Conservation (phyloP, 2,113 vertebrate species). For the Typhlomys cinereus region DNA sequence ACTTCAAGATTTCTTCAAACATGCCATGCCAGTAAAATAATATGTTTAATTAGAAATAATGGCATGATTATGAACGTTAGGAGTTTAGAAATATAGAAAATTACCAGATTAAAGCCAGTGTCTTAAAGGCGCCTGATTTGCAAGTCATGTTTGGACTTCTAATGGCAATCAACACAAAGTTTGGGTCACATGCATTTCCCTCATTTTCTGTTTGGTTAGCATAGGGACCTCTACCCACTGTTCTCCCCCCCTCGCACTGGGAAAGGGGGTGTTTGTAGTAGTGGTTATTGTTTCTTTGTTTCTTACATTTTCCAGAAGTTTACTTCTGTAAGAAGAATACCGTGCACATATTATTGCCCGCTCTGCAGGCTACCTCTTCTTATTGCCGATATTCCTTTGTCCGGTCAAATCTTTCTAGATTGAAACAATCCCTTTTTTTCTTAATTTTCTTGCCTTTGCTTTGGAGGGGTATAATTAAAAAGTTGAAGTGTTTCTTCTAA, state of each 20-base stretch:
- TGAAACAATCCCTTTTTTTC: neutral
- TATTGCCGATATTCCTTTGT: neutral
- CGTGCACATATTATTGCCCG: neutral
- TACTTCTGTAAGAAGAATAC: neutral
- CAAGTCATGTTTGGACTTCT: neutral
- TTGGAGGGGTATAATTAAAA: neutral
- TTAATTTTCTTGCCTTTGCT: neutral
- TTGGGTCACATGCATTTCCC: neutral
- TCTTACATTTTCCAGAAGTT: neutral
- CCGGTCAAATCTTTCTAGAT: neutral
- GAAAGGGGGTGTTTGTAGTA: no score
- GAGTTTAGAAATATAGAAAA: neutral
- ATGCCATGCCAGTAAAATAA: neutral
- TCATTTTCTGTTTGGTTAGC: neutral
- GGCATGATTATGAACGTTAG: neutral
- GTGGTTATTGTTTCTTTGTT: no score
- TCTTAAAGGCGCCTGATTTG: neutral
- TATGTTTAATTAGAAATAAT: constrained; percentile 27
- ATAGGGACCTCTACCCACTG: neutral
- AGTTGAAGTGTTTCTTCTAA: neutral
- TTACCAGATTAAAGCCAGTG: neutral
- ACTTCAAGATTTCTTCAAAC: neutral
- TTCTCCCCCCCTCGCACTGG: no score
- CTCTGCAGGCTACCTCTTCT: neutral
- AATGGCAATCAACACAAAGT: neutral